Evolutionary conservation across 2,797 vertebrate genomes (phyloP).

Genomic region (Coccyzus lansbergi): DNA sequence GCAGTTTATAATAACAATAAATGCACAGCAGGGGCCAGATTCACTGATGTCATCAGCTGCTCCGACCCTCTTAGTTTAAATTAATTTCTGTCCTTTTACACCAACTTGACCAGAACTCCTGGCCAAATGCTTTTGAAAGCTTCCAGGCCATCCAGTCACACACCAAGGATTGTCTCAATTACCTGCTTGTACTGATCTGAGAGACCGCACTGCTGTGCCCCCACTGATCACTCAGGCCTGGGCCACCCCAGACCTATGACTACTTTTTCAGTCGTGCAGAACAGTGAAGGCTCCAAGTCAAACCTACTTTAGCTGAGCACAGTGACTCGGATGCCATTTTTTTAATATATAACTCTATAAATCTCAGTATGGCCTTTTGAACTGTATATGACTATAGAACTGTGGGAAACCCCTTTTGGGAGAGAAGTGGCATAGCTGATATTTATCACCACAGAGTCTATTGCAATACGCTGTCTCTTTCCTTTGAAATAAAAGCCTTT

Average conservation of each 20-base stretch:
- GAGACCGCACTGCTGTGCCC: background rate
- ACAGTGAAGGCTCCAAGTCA: background rate
- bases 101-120: background rate
- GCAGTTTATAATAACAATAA: background rate
- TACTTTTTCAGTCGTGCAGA: background rate
- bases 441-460: constrained; percentile 63
- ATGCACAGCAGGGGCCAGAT: background rate
- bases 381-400: constrained; percentile 44
- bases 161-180: background rate
- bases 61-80: background rate
- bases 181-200: background rate
- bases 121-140: background rate
- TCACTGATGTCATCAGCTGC: background rate
- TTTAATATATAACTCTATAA: constrained; percentile 42
- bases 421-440: constrained; percentile 54
- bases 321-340: background rate
- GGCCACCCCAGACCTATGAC: background rate
- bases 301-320: background rate
- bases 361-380: constrained; percentile 63
- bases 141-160: background rate
- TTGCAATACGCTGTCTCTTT: constrained; percentile 66
- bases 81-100: background rate
- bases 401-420: constrained; percentile 73
- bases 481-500: constrained; percentile 62
- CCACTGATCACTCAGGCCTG: background rate